phyloP scores from a whole-genome alignment of 35 echinoderm and acorn worm species.

The Diadema setosum region DNA sequence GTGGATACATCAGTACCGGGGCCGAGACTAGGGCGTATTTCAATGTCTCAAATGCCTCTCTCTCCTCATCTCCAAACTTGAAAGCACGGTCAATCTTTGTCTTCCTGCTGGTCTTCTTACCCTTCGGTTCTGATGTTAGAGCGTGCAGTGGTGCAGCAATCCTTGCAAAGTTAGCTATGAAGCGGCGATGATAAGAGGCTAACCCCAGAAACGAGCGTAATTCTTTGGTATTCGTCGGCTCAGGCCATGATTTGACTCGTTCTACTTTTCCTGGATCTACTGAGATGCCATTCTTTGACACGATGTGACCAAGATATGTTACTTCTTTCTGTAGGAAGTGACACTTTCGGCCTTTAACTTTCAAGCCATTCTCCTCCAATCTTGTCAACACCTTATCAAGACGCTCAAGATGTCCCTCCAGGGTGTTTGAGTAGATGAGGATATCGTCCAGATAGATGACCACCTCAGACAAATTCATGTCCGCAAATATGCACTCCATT shows the following conservation, averaged over 20 bases:
- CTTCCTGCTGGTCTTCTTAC: not conserved
- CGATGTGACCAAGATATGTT: not conserved
- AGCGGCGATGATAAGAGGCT: conserved; percentile 14
- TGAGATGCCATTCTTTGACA: not conserved
- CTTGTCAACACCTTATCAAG: not conserved
- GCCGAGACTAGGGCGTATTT: no score
- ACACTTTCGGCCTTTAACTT: no score
- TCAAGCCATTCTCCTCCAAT: no score
- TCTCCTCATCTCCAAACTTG: not conserved
- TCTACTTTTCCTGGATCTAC: not conserved
- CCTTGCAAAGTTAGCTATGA: not conserved
- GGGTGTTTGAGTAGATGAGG: not conserved
- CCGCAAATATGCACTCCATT: conserved; percentile 44
- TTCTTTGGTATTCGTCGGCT: not conserved
- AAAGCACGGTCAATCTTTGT: not conserved
- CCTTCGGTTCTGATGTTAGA: not conserved
- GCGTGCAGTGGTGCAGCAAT: conserved; percentile 3
- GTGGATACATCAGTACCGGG: conserved; percentile 12
- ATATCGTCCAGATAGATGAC: not conserved
- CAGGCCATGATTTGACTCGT: not conserved
- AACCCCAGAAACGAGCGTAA: conserved; percentile 19
- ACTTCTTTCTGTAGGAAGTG: no score
- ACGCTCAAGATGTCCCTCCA: not conserved
- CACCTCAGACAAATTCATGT: conserved; percentile 19
- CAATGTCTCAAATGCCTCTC: not conserved